Conservation (phyloP, 2,888 invertebrate genomes). For the Rhyacophila evoluta region DNA sequence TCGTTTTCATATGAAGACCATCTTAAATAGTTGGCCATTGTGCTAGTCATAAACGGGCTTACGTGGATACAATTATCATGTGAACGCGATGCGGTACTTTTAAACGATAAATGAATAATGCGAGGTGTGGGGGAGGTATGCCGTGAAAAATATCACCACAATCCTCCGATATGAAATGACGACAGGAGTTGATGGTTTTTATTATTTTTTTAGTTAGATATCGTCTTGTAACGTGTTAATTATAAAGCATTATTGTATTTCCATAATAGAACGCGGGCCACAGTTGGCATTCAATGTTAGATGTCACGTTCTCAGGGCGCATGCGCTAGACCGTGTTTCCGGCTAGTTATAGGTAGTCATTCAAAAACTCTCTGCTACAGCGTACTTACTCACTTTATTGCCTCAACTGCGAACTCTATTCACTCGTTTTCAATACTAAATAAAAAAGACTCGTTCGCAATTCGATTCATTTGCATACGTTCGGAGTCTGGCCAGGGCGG, state of each 20-base stretch:
- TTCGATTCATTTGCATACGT: conserved; percentile 30
- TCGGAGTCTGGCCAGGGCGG: not conserved
- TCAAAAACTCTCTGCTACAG: not conserved
- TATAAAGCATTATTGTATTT: not conserved
- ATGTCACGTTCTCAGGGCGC: conserved; percentile 39
- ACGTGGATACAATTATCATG: no score
- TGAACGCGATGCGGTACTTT: no score
- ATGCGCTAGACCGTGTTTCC: conserved; percentile 53
- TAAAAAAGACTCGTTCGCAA: conserved; percentile 31
- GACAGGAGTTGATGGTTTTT: no score
- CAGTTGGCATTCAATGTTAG: not conserved
- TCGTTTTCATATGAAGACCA: no score
- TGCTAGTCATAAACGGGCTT: no score
- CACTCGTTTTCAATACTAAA: conserved; percentile 36
- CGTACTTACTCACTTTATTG: not conserved
- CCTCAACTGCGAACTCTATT: conserved; percentile 11
- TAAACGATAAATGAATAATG: no score
- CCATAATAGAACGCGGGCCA: not conserved
- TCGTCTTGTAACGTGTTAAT: no score
- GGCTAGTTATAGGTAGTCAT: conserved; percentile 9
- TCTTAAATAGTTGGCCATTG: no score
- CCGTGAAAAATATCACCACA: no score
- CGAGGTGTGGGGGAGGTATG: no score
- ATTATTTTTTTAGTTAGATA: no score
- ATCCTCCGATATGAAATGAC: no score